Base-by-base conservation (phyloP, 1,140 invertebrate species). In the Drosophila sp. region DNA sequence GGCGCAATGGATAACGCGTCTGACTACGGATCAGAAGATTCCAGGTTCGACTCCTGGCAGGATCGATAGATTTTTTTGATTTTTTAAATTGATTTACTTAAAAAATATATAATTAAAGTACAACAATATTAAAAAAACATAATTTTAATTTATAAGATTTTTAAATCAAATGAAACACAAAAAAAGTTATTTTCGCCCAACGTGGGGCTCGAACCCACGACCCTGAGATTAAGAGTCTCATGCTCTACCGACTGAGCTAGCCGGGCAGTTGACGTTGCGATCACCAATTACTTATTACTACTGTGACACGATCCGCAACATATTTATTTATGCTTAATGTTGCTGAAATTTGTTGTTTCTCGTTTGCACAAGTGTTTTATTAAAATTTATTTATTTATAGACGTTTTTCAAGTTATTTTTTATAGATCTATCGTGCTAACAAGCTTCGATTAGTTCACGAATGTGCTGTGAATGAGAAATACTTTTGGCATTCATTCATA, bases 221-320 rank as follows among this genome's bases (percentile, higher is more conserved):
- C 96, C 95, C 96, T 95, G 95, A 96, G 95, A 96, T 96, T 96
- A 96, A 96, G 95, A 96, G 95, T 96, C 95, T 96, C 95, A 95
- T 96, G 96, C 96, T 96, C 95, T 96, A 96, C 96, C 96, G 96
- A 96, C 95, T 96, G 95, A 96, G 95, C 95, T 96, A 96, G 95
- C 95, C 95, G 94, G 95, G 95, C 95, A 72, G 40, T 71, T 81
- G 46, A 0, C 0, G 0, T 0, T 0, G 0, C 0, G 0, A 59
- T 58, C 59, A 50, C 59, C 43, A 65, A 73, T 58, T n/a, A 7
- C 16, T 29, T 2, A 16, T 2, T 43, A 36, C 7, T 40, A 7
- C 2, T 27, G 2, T 9, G 2, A 2, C 25, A 0, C 43, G 9
- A 7, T 4, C 2, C 11, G 2, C 21, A 11, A 1, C 18, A 38